phyloP scores from a whole-genome alignment of 2,888 invertebrate genomes.

The Amblyjoppa proteus region DNA sequence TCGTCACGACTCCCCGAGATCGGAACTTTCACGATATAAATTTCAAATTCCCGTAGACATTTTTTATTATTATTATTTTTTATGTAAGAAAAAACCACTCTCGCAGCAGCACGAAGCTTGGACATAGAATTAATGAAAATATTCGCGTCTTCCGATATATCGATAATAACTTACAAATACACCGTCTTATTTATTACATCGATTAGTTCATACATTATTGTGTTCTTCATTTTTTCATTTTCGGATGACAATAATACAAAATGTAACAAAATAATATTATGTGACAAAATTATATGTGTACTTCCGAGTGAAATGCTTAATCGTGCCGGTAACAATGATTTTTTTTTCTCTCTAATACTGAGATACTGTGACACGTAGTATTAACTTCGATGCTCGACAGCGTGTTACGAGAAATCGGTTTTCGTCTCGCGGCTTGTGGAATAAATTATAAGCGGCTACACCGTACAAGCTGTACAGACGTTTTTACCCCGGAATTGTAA shows the following conservation, averaged over 20 bases:
- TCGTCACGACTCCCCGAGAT: constrained; percentile 86
- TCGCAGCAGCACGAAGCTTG: background rate
- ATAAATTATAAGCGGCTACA: background rate
- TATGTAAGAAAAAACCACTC: background rate
- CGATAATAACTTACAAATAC: constrained; percentile 17
- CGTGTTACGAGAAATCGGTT: background rate
- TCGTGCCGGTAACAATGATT: background rate
- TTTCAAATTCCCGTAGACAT: too few species aligned
- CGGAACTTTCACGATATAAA: too few species aligned
- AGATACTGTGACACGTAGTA: background rate
- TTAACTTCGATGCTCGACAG: background rate
- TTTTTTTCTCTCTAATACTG: background rate
- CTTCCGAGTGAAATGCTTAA: constrained; percentile 20
- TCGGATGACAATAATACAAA: constrained; percentile 18
- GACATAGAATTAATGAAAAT: background rate
- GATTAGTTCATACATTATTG: constrained; percentile 31
- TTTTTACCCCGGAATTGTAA: background rate
- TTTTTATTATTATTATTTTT: background rate
- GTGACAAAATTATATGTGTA: background rate
- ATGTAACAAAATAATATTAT: constrained; percentile 38
- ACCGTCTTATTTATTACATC: constrained; percentile 44
- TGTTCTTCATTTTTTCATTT: background rate
- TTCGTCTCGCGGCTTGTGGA: background rate
- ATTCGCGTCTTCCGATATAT: background rate
- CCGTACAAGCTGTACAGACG: background rate